Base-by-base conservation (phyloP, 2,888 invertebrate species). In the Chrysolina oricalcia region DNA sequence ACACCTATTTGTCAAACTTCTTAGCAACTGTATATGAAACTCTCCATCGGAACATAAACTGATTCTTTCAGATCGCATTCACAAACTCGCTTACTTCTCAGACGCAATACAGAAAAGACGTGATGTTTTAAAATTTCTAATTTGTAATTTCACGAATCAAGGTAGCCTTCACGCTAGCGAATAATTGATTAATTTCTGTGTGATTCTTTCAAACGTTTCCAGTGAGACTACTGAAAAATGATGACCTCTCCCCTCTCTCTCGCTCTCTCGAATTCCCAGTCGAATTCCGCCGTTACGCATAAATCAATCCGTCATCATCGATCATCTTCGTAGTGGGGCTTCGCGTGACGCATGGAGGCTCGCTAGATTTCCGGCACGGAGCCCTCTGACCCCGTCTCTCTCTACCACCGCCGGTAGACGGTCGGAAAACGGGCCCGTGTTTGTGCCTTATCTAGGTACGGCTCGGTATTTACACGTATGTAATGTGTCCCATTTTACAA, bases 231-330 rank as follows among this genome's bases (percentile, higher is more conserved):
- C 53, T 19, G 53, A 53, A 67, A 67, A 67, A 67, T 67, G 35
- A 50, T 67, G 67, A 67, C 50, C 50, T 67, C 67, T 35, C 67
- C 67, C 43, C n/a, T 23, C 23, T 41, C 40, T 63, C 63, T 23
- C 48, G 15, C n/a, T 64, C 43, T 65, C 41, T 66, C 66, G 43
- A 46, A 46, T 35, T 67, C 67, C 50, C 82, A 82, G 77, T 82
- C 81, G 80, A 82, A 84, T 84, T 84, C 83, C 83, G 78, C 76
- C 83, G 80, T 82, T 83, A 83, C 83, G 83, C 83, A 83, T 84
- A 84, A 84, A 85, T 85, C 85, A 84, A 84, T 84, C 83, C 82
- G 83, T 83, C 85, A 78, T 80, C 85, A 85, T 85, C 81, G 80
- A 85, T 85, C 85, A 85, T 82, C 72, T 78, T 78, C 73, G 72